phyloP scores from a whole-genome alignment of 2,797 vertebrate species.

The Trematomus bernacchii region DNA sequence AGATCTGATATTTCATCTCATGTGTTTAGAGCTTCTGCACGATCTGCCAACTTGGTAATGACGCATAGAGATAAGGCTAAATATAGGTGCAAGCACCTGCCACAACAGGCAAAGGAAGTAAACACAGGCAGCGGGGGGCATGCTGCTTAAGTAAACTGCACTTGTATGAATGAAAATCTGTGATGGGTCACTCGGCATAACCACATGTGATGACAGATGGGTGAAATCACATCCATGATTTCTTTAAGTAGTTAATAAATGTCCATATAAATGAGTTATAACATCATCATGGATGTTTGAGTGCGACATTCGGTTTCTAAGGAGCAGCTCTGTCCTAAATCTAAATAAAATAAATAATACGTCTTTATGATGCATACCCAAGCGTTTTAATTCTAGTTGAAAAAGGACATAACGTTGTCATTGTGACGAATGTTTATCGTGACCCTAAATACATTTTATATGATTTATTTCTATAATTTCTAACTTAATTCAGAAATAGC shows the following conservation, averaged over 20 bases:
- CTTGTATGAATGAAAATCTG: conserved; percentile 32
- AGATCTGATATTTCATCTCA: conserved; percentile 60
- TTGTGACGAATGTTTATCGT: too few relatives aligned
- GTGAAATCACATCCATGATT: neutral
- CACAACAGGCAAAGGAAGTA: conserved; percentile 74
- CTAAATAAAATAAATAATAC: neutral
- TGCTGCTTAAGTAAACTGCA: conserved; percentile 40
- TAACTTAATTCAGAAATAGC: too few relatives aligned
- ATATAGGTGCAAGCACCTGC: conserved; percentile 82
- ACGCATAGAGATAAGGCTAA: conserved; percentile 84
- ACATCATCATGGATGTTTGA: neutral
- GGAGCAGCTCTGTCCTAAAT: neutral
- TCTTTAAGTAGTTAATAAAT: neutral
- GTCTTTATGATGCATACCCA: neutral
- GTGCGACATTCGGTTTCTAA: neutral
- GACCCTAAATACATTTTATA: too few relatives aligned
- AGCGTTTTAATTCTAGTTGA: neutral
- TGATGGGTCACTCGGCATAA: conserved; percentile 11
- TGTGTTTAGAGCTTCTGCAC: conserved; percentile 58
- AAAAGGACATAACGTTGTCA: too few relatives aligned
- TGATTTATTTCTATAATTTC: too few relatives aligned
- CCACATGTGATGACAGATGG: conserved; percentile 23
- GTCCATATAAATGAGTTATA: neutral
- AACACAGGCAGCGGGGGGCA: conserved; percentile 57
- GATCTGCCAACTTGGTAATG: conserved; percentile 81